Conservation (phyloP, 2,888 invertebrate species). For the Linnaemya tessellans region DNA sequence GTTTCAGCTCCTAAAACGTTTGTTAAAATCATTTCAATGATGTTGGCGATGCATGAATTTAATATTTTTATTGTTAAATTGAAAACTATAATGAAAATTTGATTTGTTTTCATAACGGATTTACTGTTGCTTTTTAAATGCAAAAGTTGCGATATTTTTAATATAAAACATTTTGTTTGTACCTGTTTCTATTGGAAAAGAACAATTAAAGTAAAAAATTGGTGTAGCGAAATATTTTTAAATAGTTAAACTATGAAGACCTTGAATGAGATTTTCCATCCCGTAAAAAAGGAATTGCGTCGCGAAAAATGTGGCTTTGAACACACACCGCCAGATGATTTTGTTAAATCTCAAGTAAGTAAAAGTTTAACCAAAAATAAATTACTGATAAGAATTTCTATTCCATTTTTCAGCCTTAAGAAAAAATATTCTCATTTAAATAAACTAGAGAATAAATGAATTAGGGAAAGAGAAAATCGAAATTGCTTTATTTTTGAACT, state of each 20-base stretch:
- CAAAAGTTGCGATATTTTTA: neutral
- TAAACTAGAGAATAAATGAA: no score
- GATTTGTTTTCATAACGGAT: neutral
- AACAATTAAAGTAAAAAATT: neutral
- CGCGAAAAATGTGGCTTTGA: conserved; percentile 81
- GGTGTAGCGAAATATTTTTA: neutral
- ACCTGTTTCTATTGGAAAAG: neutral
- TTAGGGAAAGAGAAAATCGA: no score
- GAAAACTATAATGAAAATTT: conserved; percentile 11
- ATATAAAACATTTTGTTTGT: neutral
- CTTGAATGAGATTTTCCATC: conserved; percentile 76
- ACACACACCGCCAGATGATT: conserved; percentile 82
- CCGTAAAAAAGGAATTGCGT: conserved; percentile 81
- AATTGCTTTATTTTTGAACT: no score
- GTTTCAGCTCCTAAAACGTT: conserved; percentile 35
- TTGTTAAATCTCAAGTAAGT: conserved; percentile 83
- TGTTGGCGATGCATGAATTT: conserved; percentile 42
- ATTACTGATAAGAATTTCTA: neutral
- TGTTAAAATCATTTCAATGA: conserved; percentile 20
- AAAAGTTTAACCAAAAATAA: conserved; percentile 13
- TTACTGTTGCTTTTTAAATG: neutral
- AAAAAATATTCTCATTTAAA: no score
- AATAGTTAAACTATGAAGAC: conserved; percentile 47
- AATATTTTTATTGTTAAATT: conserved; percentile 2
- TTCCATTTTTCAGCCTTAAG: no score